phyloP scores from a whole-genome alignment of 2,113 vertebrate species.

The Naja naja region DNA sequence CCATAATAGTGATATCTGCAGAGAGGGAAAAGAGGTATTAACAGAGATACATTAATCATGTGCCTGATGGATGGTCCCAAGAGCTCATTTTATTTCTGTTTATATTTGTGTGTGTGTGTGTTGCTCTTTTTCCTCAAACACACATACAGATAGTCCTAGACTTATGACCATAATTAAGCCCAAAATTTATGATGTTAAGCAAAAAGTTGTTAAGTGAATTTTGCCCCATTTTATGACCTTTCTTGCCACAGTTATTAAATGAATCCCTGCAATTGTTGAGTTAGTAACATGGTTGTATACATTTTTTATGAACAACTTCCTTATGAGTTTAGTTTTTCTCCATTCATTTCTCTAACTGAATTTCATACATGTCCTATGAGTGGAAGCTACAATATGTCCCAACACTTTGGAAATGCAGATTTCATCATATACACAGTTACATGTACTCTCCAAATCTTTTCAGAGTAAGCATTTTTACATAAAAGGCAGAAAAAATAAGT shows the following conservation, averaged over 20 bases:
- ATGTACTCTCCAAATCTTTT: too few relatives aligned
- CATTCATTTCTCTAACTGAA: not conserved
- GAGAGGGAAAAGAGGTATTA: not conserved
- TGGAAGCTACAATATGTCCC: not conserved
- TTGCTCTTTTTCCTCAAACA: not conserved
- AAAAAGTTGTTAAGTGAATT: not conserved
- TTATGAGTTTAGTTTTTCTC: not conserved
- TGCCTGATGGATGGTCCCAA: not conserved
- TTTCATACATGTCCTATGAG: not conserved
- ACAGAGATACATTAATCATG: not conserved
- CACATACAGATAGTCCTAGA: not conserved
- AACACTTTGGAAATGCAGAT: not conserved
- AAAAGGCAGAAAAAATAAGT: too few relatives aligned
- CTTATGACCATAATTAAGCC: not conserved
- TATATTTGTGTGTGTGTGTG: not conserved
- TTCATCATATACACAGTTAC: too few relatives aligned
- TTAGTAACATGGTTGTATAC: not conserved
- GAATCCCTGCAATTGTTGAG: too few relatives aligned
- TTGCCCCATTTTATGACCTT: not conserved
- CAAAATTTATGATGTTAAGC: not conserved
- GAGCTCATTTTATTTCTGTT: not conserved
- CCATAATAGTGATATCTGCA: conserved; percentile 97
- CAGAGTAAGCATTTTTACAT: too few relatives aligned
- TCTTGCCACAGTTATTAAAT: too few relatives aligned
- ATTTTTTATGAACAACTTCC: not conserved